Conservation (phyloP, 2,888 invertebrate species). For the Cheilosia vulpina region DNA sequence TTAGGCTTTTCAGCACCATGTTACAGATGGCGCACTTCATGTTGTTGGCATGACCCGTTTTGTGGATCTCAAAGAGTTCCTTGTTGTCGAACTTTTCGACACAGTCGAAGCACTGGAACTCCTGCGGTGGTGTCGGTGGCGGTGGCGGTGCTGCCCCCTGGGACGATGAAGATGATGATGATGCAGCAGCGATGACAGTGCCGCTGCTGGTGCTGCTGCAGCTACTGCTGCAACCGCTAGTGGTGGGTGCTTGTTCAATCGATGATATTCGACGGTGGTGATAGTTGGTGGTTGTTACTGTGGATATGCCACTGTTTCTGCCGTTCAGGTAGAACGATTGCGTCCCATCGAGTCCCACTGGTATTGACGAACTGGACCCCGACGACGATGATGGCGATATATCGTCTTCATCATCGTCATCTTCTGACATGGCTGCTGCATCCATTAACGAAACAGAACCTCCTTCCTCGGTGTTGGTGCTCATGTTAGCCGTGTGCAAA, state of each 20-base stretch:
- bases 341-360: constrained; percentile 21
- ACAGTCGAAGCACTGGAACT: constrained; percentile 81
- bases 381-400: constrained; percentile 64
- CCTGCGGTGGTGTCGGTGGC: constrained; percentile 76
- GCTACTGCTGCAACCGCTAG: constrained; percentile 69
- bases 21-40: constrained; percentile 84
- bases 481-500: constrained; percentile 24
- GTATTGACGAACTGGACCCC: constrained; percentile 59
- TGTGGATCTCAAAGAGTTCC: constrained; percentile 82
- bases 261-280: constrained; percentile 71
- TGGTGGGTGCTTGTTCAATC: constrained; percentile 72
- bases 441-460: constrained; percentile 50
- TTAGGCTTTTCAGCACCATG: constrained; percentile 82
- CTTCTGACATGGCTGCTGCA: constrained; percentile 72
- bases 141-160: constrained; percentile 66
- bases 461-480: constrained; percentile 76
- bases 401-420: constrained; percentile 71
- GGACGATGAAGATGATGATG: constrained; percentile 10
- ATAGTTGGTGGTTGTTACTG: constrained; percentile 43
- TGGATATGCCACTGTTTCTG: constrained; percentile 41
- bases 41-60: constrained; percentile 83
- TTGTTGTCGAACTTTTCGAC: constrained; percentile 82
- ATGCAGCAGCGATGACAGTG: constrained; percentile 47
- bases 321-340: constrained; percentile 42
- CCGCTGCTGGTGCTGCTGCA: constrained; percentile 66